A percentile compares a stretch with the other conserved stretches of the same genome.
These are phyloP conservation scores for Halocaridina rubra DNA, from an alignment of 2,888 invertebrate genomes.

Conservation along the genomic window DNA sequence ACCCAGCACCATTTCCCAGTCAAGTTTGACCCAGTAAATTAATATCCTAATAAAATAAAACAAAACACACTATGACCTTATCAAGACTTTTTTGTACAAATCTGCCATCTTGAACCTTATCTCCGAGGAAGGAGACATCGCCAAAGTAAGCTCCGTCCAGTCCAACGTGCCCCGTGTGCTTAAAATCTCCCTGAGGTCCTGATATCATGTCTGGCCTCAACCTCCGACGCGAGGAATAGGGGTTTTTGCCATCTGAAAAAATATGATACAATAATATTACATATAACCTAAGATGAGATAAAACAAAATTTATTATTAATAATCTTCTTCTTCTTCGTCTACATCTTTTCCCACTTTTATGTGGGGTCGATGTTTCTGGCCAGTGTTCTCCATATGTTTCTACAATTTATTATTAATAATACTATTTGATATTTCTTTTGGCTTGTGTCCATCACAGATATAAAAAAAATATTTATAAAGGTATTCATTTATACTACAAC, in stretches of 20 bases:
- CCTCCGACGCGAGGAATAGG: conserved; percentile 73
- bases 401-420: no score
- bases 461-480: no score
- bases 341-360: no score
- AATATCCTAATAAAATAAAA: conserved; percentile 26
- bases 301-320: no score
- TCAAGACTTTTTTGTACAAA: conserved; percentile 59
- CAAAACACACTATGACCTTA: conserved; percentile 54
- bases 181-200: conserved; percentile 94
- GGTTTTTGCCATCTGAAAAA: conserved; percentile 77
- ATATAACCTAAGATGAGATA: no score
- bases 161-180: conserved; percentile 96
- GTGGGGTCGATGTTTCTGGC: no score
- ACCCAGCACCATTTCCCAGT: conserved; percentile 41
- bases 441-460: no score
- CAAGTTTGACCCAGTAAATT: conserved; percentile 26
- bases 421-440: no score
- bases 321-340: no score
- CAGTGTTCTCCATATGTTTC: no score
- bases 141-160: conserved; percentile 97
- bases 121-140: conserved; percentile 74
- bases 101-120: conserved; percentile 62
- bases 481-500: no score
- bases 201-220: conserved; percentile 94
- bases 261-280: no score